Base-by-base conservation (phyloP, 2,797 vertebrate genomes). In the Clarias fuscus region DNA sequence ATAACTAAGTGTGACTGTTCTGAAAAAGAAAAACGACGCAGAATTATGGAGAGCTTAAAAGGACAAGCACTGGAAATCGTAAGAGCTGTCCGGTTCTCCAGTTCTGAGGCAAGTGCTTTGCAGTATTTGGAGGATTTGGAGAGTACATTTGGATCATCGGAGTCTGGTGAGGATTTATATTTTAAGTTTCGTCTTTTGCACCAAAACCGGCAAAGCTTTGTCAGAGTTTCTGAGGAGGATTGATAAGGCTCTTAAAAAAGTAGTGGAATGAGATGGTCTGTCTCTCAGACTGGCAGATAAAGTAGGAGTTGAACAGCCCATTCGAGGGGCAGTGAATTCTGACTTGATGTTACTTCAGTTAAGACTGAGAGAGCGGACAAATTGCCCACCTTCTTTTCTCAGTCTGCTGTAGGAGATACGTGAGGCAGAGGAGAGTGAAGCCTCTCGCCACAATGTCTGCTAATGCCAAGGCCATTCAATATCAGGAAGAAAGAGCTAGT, bases 81-180 rank as follows among this genome's bases (percentile, higher is more conserved):
- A 3, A 67, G 30, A 15, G 65, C 65, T 18, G 65, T 67, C 5
- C 3, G 65, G 4, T 3, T 27, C 2, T 67, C 65, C 5, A 67
- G 13, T 5, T 3, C 10, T 4, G n/a, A 67, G 1, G 65, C 65
- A 1, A 64, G 61, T 30, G 27, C 11, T 1, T 15, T 67, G 22
- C 20, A 40, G 37, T 40, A 40, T 40, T 40, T 40, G 37, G 37
- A 40, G 37, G 37, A 3, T 4, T 40, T 40, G 40, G 40, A 27
- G 64, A 62, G 5, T 27, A 67, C 3, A 4, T 67, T 89, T 72
- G 88, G 83, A 2, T 71, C 65, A 6, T 72, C 83, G 24, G 85
- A 89, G 73, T 85, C 86, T 33, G 88, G 86, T 7, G 88, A 89
- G 27, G 83, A 88, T 11, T 70, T 88, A 2, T 86, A 88, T 22